These are phyloP conservation scores for Pachycephala philippinensis DNA, from an alignment of 2,113 vertebrate genomes.

Conservation along the genomic window DNA sequence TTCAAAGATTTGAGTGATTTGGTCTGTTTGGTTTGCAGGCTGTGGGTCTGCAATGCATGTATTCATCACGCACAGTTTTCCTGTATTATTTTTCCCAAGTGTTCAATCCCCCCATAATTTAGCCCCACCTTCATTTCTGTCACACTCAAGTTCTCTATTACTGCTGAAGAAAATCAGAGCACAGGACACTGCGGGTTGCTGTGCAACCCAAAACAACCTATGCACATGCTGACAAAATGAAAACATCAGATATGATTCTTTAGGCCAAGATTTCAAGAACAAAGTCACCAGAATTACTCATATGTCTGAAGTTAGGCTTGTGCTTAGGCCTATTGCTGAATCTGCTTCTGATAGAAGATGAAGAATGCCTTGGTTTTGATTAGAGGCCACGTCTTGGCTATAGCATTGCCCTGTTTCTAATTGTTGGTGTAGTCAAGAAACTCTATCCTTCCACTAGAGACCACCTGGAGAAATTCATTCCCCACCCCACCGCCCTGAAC, in stretches of 20 bases:
- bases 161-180: conserved; percentile 16
- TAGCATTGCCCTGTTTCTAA: neutral
- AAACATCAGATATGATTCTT: neutral
- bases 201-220: neutral
- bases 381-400: neutral
- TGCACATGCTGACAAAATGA: neutral
- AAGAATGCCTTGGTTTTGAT: neutral
- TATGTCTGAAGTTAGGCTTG: neutral
- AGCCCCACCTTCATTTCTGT: neutral
- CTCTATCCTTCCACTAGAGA: neutral
- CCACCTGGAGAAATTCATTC: conserved; percentile 20
- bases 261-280: neutral
- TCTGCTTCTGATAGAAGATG: neutral
- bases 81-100: neutral
- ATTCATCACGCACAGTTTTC: neutral
- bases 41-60: neutral
- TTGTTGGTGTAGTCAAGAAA: neutral
- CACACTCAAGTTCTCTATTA: neutral
- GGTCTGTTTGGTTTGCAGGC: neutral
- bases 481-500: neutral
- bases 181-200: neutral
- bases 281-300: neutral
- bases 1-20: neutral
- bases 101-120: neutral
- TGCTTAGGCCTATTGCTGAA: neutral